Evolutionary conservation across 1,140 invertebrate species (phyloP), one percentile per base, ranked within the genome.

Genomic region (Battus philenor): DNA sequence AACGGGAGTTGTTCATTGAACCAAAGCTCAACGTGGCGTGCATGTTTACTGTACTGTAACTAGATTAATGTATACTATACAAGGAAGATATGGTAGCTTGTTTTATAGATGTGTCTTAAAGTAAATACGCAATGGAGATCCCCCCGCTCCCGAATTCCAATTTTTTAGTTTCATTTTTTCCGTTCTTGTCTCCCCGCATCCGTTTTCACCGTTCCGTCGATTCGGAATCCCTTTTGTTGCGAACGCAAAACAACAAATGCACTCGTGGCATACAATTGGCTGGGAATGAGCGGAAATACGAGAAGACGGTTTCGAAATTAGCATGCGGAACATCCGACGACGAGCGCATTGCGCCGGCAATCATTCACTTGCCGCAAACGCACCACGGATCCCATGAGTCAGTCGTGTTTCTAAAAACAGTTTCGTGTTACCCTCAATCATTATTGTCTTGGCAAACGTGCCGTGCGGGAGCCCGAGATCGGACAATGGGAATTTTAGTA

Each of bases 21-120:
- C 80, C 80, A 84, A 71, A 79, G 80, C 73, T 60, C 78, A 84
- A 84, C 68, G 68, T 70, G 71, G 68, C 74, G 69, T 82, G 80
- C 80, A 84, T 85, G 80, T 79, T 58, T 70, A 64, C 52, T 80
- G 76, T 80, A 82, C 62, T 82, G 75, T 79, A 72, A 79, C 66
- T 59, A 83, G 74, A 64, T 76, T 73, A 74, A 70, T 79, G 72
- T 77, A 69, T 62, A 54, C 59, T 72, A 64, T 68, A 71, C 46
- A 61, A 65, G 30, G 50, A 64, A 67, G 61, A 73, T 71, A 67
- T 84, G 77, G 75, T 72, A 79, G 81, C 81, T 85, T 85, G 72
- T 73, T 79, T 75, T 68, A 61, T 83, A 81, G 80, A 81, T 81
- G 75, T 84, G 72, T 63, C 64, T 74, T 70, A 65, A 74, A 70